A percentile compares a stretch with the other conserved stretches of the same genome.
Conservation (phyloP, 2,113 vertebrate species). For the Chaetops frenatus region DNA sequence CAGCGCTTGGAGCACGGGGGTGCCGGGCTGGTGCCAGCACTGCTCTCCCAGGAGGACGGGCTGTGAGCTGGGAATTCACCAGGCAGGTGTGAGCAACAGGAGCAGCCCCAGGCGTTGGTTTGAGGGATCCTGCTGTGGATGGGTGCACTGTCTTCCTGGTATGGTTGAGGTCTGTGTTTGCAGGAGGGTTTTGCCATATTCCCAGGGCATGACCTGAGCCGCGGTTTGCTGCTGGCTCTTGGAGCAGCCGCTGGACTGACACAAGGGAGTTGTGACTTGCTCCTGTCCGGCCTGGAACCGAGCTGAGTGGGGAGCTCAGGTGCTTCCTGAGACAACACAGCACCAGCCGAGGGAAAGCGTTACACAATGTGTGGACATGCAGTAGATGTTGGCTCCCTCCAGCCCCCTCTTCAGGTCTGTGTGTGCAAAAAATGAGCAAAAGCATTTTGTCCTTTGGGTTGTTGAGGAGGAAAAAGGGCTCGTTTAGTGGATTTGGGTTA, state of each 20-base stretch:
- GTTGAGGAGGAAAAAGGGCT: background rate
- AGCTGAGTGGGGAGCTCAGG: background rate
- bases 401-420: background rate
- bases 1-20: rapidly evolving
- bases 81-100: rapidly evolving
- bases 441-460: background rate
- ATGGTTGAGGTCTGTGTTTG: rapidly evolving
- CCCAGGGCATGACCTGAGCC: background rate
- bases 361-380: background rate
- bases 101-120: too few species aligned
- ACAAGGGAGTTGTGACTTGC: background rate
- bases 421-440: background rate
- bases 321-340: background rate
- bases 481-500: too few species aligned
- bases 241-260: background rate
- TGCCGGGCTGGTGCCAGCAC: background rate
- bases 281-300: background rate
- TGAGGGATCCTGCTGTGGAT: background rate
- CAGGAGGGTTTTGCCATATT: rapidly evolving
- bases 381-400: background rate
- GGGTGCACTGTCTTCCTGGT: rapidly evolving
- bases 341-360: background rate
- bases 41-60: background rate
- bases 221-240: background rate
- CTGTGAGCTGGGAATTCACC: background rate